Evolutionary conservation across 2,113 vertebrate species (phyloP).

Genomic region (Rhinolophus ferrumequinum): DNA sequence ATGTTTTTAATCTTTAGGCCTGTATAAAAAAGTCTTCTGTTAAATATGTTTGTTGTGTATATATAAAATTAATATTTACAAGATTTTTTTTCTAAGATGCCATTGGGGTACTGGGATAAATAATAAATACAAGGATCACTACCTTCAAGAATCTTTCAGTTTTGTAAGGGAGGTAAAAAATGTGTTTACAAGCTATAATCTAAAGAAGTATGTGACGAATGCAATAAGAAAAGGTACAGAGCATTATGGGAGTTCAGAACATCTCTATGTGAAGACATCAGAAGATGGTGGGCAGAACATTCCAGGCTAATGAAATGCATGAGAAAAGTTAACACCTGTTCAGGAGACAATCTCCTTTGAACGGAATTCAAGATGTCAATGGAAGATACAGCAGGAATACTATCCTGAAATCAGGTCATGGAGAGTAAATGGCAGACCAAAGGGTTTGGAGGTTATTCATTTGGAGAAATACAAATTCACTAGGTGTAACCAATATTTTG

Average conservation of each 20-base stretch:
- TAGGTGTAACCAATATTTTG: background rate
- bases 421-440: background rate
- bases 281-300: background rate
- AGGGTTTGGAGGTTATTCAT: background rate
- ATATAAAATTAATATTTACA: background rate
- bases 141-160: conserved; percentile 28
- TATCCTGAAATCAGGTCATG: background rate
- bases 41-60: background rate
- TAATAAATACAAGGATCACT: background rate
- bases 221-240: background rate
- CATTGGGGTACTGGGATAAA: background rate
- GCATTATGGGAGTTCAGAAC: background rate
- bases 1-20: background rate
- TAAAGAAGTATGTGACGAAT: background rate
- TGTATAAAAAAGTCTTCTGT: background rate
- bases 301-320: background rate
- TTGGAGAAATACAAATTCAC: background rate
- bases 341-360: background rate
- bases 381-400: background rate
- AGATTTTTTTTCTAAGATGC: background rate
- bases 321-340: background rate
- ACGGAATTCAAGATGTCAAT: background rate
- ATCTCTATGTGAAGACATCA: background rate
- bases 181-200: background rate
- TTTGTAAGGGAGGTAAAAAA: background rate